Conservation (phyloP, 2,113 vertebrate genomes). For the Melospiza georgiana region DNA sequence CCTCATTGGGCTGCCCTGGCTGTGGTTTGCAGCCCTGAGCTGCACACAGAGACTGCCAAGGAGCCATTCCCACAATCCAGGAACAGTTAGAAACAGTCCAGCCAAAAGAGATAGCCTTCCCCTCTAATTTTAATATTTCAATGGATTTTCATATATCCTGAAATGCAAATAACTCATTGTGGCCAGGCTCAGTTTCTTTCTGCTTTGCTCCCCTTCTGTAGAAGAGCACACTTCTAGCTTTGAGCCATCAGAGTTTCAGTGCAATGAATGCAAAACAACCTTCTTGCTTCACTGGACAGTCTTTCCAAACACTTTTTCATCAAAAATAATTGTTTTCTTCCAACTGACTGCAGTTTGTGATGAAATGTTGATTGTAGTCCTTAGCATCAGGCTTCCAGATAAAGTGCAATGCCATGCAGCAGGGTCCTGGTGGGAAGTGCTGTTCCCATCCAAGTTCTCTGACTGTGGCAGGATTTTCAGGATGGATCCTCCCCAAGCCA, state of each 20-base stretch:
- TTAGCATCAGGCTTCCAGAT: neutral
- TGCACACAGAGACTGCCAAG: neutral
- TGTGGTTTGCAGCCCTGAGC: neutral
- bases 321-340: neutral
- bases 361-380: neutral
- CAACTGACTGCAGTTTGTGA: neutral
- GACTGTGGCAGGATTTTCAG: neutral
- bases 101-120: neutral
- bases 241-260: neutral
- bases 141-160: neutral
- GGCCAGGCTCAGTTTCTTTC: neutral
- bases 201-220: neutral
- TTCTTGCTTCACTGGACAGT: neutral
- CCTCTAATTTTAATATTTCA: neutral
- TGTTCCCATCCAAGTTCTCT: neutral
- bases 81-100: neutral
- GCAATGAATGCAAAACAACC: neutral
- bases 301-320: neutral
- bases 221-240: neutral
- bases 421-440: neutral
- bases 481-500: neutral
- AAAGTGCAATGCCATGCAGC: neutral
- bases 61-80: fast-evolving
- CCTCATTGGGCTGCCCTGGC: neutral
- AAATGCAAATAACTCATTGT: neutral